Conservation (phyloP, 1,140 invertebrate species). For the Ceratosolen fusciceps region DNA sequence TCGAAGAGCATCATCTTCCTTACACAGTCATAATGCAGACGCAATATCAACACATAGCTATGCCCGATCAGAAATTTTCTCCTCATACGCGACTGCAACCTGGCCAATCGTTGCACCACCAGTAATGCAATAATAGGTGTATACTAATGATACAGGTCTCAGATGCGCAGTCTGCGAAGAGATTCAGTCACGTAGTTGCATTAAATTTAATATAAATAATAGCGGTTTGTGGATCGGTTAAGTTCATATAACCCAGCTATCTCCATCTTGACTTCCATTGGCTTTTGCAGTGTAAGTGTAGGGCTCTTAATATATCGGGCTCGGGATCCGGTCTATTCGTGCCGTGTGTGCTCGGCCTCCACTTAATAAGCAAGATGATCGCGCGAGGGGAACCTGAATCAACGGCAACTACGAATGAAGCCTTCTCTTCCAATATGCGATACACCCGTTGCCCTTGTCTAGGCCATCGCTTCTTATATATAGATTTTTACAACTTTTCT, state of each 20-base stretch:
- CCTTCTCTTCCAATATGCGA: constrained; percentile 9
- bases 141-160: constrained; percentile 71
- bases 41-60: constrained; percentile 41
- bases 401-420: constrained; percentile 59
- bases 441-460: background rate
- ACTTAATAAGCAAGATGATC: constrained; percentile 72
- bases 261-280: constrained; percentile 62
- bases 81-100: constrained; percentile 37
- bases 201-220: constrained; percentile 74
- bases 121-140: constrained; percentile 72
- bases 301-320: constrained; percentile 65
- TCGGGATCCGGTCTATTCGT: constrained; percentile 50
- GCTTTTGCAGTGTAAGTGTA: constrained; percentile 3
- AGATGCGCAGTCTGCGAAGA: constrained; percentile 44
- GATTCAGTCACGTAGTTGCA: constrained; percentile 73
- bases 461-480: background rate
- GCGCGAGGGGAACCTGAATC: constrained; percentile 60
- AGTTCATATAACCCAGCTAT: constrained; percentile 66
- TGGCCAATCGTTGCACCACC: constrained; percentile 23
- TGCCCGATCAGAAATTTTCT: constrained; percentile 1
- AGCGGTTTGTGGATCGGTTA: constrained; percentile 71
- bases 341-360: constrained; percentile 57
- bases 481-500: background rate
- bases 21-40: constrained; percentile 28
- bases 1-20: constrained; percentile 33